Evolutionary conservation across 2,888 invertebrate genomes (phyloP).

Genomic region (Osedax frankpressi): DNA sequence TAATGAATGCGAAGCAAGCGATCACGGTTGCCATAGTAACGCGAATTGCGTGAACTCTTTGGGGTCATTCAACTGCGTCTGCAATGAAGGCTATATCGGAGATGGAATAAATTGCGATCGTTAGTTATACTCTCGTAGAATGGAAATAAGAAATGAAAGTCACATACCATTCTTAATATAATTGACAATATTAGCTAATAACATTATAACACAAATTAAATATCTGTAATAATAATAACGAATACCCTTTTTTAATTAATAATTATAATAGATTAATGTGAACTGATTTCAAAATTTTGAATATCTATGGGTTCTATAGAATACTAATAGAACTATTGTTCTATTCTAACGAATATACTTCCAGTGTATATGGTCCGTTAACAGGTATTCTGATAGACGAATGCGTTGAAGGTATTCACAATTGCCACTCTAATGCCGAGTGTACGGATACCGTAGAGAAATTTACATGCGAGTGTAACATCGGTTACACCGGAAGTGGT

Average conservation of each 20-base stretch:
- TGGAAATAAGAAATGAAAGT: too few relatives aligned
- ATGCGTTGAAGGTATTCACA: background rate
- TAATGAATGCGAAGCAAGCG: constrained; percentile 5
- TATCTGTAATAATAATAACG: too few relatives aligned
- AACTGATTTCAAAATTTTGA: too few relatives aligned
- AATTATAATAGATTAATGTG: too few relatives aligned
- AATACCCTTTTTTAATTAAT: too few relatives aligned
- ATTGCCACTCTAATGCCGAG: background rate
- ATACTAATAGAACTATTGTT: too few relatives aligned
- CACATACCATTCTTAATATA: too few relatives aligned
- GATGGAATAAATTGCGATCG: constrained; percentile 2
- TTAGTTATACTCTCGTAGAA: background rate
- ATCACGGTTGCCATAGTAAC: constrained; percentile 11
- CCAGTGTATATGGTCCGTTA: background rate
- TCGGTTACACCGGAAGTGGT: constrained; percentile 2
- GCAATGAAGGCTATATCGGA: constrained; percentile 9
- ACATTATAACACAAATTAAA: too few relatives aligned
- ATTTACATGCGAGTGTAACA: constrained; percentile 6
- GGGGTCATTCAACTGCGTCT: constrained; percentile 2
- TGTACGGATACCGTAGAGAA: constrained; percentile 4
- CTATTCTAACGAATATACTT: too few relatives aligned
- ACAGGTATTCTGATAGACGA: constrained; percentile 3
- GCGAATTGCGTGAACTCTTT: background rate
- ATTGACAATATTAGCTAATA: too few relatives aligned
- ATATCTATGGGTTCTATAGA: too few relatives aligned